phyloP scores from a whole-genome alignment of 2,888 invertebrate species.

The Petrolisthes cinctipes region DNA sequence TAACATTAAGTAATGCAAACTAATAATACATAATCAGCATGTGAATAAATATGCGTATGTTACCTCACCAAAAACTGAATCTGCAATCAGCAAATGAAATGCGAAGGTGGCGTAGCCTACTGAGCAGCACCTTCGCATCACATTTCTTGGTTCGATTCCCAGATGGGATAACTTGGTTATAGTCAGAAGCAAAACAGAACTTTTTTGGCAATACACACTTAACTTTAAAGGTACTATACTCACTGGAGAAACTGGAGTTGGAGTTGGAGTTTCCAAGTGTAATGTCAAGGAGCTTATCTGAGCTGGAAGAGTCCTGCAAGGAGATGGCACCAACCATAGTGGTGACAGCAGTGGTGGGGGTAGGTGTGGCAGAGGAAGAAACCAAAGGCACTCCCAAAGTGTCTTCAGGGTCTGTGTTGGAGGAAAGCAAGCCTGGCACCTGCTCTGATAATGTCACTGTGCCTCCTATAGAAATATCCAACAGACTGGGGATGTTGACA shows the following conservation, averaged over 20 bases:
- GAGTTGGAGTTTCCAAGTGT: slow-evolving; percentile 52
- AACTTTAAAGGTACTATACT: slow-evolving; percentile 6
- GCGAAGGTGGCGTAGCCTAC: no score
- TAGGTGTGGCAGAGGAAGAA: neutral
- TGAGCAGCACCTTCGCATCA: no score
- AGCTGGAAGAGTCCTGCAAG: slow-evolving; percentile 41
- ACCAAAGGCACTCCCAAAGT: neutral
- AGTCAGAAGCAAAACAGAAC: neutral
- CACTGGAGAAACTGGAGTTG: slow-evolving; percentile 57
- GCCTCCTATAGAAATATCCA: slow-evolving; percentile 55
- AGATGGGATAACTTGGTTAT: no score
- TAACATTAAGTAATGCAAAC: no score
- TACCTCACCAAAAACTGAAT: no score
- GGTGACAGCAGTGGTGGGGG: neutral
- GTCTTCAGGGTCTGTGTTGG: neutral
- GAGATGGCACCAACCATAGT: neutral
- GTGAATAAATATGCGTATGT: no score
- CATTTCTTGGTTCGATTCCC: no score
- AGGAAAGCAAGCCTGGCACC: slow-evolving; percentile 27
- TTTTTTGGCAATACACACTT: slow-evolving; percentile 1
- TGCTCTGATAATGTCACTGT: slow-evolving; percentile 49
- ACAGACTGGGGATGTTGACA: slow-evolving; percentile 34
- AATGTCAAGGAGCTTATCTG: slow-evolving; percentile 54
- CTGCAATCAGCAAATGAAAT: no score
- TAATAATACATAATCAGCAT: no score